phyloP scores from a whole-genome alignment of 2,888 invertebrate genomes.

The Desoria tigrina region DNA sequence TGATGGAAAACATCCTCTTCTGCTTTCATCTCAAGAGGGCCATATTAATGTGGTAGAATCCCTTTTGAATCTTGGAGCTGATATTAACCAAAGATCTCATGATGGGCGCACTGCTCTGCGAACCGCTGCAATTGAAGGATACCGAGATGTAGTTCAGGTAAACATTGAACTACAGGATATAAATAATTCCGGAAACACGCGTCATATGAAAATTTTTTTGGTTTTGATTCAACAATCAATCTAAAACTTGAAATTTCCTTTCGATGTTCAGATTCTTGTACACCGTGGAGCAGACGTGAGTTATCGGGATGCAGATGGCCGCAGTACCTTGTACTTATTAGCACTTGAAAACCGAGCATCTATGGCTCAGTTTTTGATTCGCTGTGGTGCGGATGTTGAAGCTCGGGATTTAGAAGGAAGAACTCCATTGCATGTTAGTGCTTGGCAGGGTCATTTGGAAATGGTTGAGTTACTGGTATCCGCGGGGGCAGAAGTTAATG shows the following conservation, averaged over 20 bases:
- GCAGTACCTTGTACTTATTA: conserved; percentile 87
- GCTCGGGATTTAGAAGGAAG: conserved; percentile 87
- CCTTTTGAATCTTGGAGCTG: conserved; percentile 73
- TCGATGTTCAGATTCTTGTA: conserved; percentile 61
- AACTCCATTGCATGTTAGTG: conserved; percentile 83
- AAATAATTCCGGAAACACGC: too few species aligned
- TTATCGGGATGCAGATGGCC: conserved; percentile 86
- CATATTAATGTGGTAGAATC: conserved; percentile 70
- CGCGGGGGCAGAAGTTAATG: conserved; percentile 84
- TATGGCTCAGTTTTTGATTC: conserved; percentile 78
- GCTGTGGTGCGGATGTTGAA: conserved; percentile 78
- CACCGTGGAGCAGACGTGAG: conserved; percentile 79
- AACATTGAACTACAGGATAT: too few species aligned
- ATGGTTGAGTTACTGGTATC: conserved; percentile 84
- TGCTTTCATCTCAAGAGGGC: conserved; percentile 80
- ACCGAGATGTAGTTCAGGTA: conserved; percentile 61
- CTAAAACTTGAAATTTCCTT: background rate
- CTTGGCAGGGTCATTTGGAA: conserved; percentile 92
- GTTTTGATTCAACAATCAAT: background rate
- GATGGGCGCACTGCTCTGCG: conserved; percentile 87
- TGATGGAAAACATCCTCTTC: conserved; percentile 83
- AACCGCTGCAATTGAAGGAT: conserved; percentile 79
- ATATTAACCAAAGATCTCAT: conserved; percentile 81
- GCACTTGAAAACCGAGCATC: conserved; percentile 82
- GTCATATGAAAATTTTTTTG: background rate